Percentiles rank a stretch among this genome's conserved stretches.
Evolutionary conservation across 2,888 invertebrate species (phyloP).

Genomic region (Amitus sp.): DNA sequence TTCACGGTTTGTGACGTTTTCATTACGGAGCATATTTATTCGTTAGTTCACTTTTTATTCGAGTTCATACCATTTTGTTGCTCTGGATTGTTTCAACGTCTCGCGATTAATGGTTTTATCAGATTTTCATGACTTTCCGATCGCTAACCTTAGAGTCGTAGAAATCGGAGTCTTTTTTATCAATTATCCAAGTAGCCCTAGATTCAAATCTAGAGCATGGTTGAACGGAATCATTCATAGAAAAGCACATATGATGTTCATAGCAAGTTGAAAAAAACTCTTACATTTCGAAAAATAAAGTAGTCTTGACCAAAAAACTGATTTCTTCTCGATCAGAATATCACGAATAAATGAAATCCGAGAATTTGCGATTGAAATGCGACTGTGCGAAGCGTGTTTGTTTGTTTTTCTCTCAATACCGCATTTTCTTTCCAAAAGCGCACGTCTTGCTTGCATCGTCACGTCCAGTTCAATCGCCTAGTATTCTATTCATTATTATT

Average conservation of each 20-base stretch:
- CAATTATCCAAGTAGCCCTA: conserved; percentile 31
- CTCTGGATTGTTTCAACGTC: conserved; percentile 4
- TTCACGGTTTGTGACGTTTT: background rate
- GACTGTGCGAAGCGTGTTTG: too few relatives aligned
- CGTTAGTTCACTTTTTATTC: conserved; percentile 8
- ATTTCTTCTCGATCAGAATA: too few relatives aligned
- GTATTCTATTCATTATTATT: background rate
- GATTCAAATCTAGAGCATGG: conserved; percentile 17
- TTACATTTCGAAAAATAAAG: too few relatives aligned
- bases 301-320: too few relatives aligned
- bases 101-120: conserved; percentile 16
- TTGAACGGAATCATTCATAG: conserved; percentile 13
- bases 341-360: too few relatives aligned
- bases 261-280: too few relatives aligned
- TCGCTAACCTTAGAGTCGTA: conserved; percentile 17
- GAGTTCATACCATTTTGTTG: conserved; percentile 12
- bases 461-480: background rate
- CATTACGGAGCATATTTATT: background rate
- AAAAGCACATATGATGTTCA: too few relatives aligned
- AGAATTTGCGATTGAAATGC: conserved; percentile 8
- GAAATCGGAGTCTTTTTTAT: conserved; percentile 24
- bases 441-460: background rate
- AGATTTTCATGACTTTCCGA: conserved; percentile 13
- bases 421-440: conserved; percentile 2
- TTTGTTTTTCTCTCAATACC: background rate